These are phyloP conservation scores for Corydoras maculifer DNA, from an alignment of 2,113 vertebrate species.

Conservation along the genomic window DNA sequence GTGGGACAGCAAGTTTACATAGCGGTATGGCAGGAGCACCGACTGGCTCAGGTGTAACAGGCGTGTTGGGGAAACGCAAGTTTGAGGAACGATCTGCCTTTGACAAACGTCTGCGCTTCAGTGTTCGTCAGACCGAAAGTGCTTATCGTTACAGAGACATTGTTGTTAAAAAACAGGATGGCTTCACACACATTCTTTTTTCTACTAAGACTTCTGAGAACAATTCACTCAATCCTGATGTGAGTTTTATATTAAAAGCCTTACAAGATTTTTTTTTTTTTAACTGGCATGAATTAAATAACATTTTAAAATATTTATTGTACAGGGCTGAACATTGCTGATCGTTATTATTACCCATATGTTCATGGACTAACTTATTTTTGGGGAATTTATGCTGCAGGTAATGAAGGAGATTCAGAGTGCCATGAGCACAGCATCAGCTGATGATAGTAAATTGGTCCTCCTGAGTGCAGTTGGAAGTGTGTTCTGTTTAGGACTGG, in stretches of 20 bases:
- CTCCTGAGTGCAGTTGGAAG: conserved; percentile 86
- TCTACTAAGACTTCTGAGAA: conserved; percentile 94
- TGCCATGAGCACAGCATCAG: conserved; percentile 88
- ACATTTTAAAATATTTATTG: background rate
- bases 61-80: conserved; percentile 71
- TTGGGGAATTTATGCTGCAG: conserved; percentile 55
- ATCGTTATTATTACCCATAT: background rate
- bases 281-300: background rate
- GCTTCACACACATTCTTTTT: conserved; percentile 94
- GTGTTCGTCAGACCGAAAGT: conserved; percentile 91
- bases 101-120: conserved; percentile 90
- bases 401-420: conserved; percentile 99
- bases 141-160: conserved; percentile 96
- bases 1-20: conserved; percentile 71
- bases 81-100: conserved; percentile 84
- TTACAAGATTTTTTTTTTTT: too few species aligned
- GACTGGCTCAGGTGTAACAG: conserved; percentile 34
- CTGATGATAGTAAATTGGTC: conserved; percentile 94
- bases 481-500: conserved; percentile 89
- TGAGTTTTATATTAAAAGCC: conserved; percentile 40
- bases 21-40: conserved; percentile 67
- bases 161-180: conserved; percentile 93
- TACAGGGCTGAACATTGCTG: background rate
- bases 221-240: conserved; percentile 93
- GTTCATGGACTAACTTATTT: background rate